Evolutionary conservation across 2,797 vertebrate species (phyloP).

Genomic region (Forpus xanthops): DNA sequence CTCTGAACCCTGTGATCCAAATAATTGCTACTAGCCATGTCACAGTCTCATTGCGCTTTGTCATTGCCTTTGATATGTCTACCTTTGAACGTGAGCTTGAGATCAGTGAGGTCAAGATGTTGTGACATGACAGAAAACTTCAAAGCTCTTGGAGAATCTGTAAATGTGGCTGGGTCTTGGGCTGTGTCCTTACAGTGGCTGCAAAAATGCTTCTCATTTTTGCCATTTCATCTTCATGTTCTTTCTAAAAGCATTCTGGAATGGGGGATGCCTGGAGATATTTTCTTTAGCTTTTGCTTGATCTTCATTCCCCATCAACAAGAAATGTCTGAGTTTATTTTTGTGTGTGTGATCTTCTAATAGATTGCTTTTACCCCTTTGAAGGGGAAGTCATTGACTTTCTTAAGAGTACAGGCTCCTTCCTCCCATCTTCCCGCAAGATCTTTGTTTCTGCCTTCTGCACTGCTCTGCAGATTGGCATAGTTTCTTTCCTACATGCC

Average conservation of each 20-base stretch:
- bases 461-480: neutral
- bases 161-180: neutral
- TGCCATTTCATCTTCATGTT: neutral
- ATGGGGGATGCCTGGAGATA: constrained; percentile 1
- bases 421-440: neutral
- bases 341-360: neutral
- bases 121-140: neutral
- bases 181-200: neutral
- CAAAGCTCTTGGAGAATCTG: neutral
- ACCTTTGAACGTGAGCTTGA: neutral
- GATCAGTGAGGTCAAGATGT: neutral
- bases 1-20: neutral
- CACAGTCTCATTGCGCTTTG: neutral
- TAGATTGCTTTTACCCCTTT: neutral
- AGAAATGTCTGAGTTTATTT: constrained; percentile 21
- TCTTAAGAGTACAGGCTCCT: neutral
- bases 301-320: neutral
- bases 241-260: neutral
- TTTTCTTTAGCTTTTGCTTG: neutral
- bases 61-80: neutral
- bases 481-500: neutral
- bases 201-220: neutral
- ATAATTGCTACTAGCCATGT: neutral
- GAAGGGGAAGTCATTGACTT: neutral
- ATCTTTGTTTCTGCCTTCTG: neutral